Evolutionary conservation across 2,113 vertebrate genomes (phyloP).

Genomic region (Triplophysa siluroides): DNA sequence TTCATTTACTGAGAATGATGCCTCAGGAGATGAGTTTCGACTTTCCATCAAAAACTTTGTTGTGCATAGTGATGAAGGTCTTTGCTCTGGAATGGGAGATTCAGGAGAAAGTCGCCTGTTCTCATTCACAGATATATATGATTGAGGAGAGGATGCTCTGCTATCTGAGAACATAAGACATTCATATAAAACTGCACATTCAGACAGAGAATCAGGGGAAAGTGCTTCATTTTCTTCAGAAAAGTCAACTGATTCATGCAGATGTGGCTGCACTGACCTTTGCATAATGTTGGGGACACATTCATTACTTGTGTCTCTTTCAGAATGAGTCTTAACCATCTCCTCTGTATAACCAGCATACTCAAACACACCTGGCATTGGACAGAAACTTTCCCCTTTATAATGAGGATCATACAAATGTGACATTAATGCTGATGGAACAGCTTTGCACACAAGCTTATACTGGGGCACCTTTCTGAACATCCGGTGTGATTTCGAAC

Average conservation of each 20-base stretch:
- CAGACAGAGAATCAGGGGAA: conserved; percentile 47
- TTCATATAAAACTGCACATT: conserved; percentile 37
- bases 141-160: conserved; percentile 60
- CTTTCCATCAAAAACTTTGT: conserved; percentile 3
- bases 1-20: conserved; percentile 35
- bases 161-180: conserved; percentile 29
- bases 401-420: conserved; percentile 68
- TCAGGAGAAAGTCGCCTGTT: conserved; percentile 62
- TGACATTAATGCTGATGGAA: conserved; percentile 61
- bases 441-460: conserved; percentile 57
- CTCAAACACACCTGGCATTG: conserved; percentile 62
- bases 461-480: conserved; percentile 53
- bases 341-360: conserved; percentile 51
- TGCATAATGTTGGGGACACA: not conserved
- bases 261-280: not conserved
- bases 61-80: conserved; percentile 24
- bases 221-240: not conserved
- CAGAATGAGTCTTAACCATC: conserved; percentile 25
- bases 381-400: conserved; percentile 61
- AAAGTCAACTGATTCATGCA: conserved; percentile 19
- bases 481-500: conserved; percentile 11
- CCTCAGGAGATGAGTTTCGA: conserved; percentile 44
- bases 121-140: conserved; percentile 56
- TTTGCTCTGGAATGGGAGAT: conserved; percentile 58
- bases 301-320: not conserved